phyloP scores from a whole-genome alignment of 2,113 vertebrate genomes.

The Barbus barbus region DNA sequence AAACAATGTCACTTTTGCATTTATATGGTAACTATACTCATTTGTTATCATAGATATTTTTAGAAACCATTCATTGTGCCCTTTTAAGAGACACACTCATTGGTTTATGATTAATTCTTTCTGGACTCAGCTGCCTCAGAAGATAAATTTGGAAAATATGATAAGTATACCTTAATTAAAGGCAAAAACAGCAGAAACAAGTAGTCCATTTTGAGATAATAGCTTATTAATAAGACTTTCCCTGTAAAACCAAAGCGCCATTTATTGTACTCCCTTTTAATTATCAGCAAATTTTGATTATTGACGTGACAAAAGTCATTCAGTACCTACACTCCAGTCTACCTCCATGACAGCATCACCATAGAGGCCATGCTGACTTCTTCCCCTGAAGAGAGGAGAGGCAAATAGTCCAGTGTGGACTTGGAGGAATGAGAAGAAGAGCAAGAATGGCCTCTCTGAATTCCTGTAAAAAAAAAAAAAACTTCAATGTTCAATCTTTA shows the following conservation, averaged over 20 bases:
- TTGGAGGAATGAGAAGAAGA: conserved; percentile 83
- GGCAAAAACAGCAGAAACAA: background rate
- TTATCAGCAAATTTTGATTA: background rate
- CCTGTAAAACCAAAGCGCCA: background rate
- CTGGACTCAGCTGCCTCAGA: background rate
- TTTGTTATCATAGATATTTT: conserved; percentile 7
- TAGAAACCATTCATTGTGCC: background rate
- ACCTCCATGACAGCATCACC: conserved; percentile 87
- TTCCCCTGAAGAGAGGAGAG: conserved; percentile 76
- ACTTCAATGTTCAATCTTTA: background rate
- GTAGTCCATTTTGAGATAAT: background rate
- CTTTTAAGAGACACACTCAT: background rate
- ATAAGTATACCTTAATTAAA: background rate
- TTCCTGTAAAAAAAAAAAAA: conserved; percentile 68
- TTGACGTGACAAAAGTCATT: background rate
- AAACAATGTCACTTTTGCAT: background rate
- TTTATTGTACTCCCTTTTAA: background rate
- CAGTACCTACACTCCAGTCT: conserved; percentile 89
- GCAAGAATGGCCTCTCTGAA: conserved; percentile 76
- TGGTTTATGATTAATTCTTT: background rate
- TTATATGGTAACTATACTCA: background rate
- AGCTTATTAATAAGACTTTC: background rate
- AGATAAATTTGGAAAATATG: background rate
- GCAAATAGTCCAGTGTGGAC: conserved; percentile 86
- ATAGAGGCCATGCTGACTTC: conserved; percentile 82